Conservation (phyloP, 2,113 vertebrate species). For the Callorhinus ursinus region DNA sequence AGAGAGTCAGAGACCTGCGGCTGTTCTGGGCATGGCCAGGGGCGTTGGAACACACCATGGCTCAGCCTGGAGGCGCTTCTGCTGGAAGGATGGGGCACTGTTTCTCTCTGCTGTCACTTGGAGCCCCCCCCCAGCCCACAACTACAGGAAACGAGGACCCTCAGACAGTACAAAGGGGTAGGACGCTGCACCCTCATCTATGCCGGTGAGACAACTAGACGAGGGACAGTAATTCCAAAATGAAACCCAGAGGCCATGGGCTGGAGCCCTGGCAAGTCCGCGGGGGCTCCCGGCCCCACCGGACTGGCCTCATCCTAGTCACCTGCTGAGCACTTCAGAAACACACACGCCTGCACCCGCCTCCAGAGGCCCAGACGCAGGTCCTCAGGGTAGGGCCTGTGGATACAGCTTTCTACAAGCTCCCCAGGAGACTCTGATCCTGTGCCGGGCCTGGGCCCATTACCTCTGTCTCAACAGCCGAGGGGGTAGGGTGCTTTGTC, state of each 20-base stretch:
- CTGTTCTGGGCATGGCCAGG: neutral
- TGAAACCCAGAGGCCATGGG: accelerated
- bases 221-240: accelerated
- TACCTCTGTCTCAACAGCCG: neutral
- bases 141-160: accelerated
- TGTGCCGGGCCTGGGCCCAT: accelerated
- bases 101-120: neutral
- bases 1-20: neutral
- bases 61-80: accelerated
- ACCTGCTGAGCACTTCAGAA: accelerated
- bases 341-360: neutral
- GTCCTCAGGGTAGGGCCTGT: no score
- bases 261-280: accelerated
- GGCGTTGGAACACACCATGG: accelerated
- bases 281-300: accelerated
- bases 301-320: accelerated
- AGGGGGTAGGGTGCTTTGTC: neutral
- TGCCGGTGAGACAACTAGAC: accelerated
- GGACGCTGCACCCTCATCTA: accelerated
- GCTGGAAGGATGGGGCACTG: accelerated
- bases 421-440: no score
- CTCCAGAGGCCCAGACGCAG: neutral
- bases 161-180: accelerated
- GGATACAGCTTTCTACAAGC: neutral
- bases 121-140: neutral